Base-by-base conservation (phyloP, 2,888 invertebrate species). In the Fragum whitleyi region DNA sequence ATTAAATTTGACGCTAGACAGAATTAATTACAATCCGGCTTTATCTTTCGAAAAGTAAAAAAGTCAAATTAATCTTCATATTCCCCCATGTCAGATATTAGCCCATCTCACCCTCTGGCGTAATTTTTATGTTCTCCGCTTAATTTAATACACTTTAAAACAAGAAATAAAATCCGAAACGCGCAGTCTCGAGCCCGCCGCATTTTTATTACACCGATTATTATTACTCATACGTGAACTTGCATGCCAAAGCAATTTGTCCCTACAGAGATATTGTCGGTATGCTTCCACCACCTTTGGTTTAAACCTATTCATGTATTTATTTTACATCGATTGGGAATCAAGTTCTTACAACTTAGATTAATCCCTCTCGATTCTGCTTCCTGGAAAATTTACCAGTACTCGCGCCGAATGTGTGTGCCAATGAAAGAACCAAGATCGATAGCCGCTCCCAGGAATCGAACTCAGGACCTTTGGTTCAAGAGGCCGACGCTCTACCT, bases 61-160 rank as follows among this genome's bases (percentile, higher is more conserved):
- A 70, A 51, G 28, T 57, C 55, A 21, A 39, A 70, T 70, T 70
- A 55, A 70, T 70, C 70, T 70, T 57, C 57, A 70, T 55, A 70
- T 57, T 57, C 36, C 47, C 47, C 57, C 36, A 23, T 55, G 55
- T 57, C 55, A 70, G 32, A 55, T 57, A 57, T 39, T 36, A 55
- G 36, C 36, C 55, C 70, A 36, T 55, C 29, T n/a, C 28, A 23
- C 39, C 26, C n/a, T 21, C 21, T 70, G 26, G 55, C 55, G 70
- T 55, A 70, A 70, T 42, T 69, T 69, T 79, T 65, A 79, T 79
- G 79, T 79, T 61, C 65, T 39, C 67, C 65, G 74, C 70, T 79
- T 74, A 73, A 74, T 79, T 79, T 55, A 71, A 61, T 69, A 74
- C 47, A 36, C 53, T 62, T 79, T 74, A 74, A 72, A 73, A 72